Evolutionary conservation across 2,888 invertebrate species (phyloP).

Genomic region (Drosophila pseudotalamancana): DNA sequence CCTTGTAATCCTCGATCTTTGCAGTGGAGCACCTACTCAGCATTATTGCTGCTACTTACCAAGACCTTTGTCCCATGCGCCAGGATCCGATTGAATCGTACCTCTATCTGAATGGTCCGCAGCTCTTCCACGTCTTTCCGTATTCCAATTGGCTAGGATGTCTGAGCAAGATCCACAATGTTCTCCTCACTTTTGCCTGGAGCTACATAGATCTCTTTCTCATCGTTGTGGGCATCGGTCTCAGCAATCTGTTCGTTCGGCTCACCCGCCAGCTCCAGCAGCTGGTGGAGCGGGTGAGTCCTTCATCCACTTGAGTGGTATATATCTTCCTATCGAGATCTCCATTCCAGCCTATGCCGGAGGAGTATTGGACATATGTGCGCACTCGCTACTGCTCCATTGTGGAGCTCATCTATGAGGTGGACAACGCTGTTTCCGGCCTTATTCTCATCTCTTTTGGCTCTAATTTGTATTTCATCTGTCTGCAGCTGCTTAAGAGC

Average conservation of each 20-base stretch:
- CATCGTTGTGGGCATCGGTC: conserved; percentile 88
- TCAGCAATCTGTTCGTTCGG: conserved; percentile 87
- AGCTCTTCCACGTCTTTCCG: conserved; percentile 73
- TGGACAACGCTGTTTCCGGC: conserved; percentile 85
- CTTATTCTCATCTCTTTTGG: conserved; percentile 86
- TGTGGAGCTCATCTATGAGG: conserved; percentile 84
- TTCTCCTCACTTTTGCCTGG: conserved; percentile 89
- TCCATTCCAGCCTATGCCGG: conserved; percentile 58
- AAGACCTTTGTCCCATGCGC: conserved; percentile 74
- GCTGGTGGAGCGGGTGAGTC: conserved; percentile 29
- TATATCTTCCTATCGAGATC: not conserved
- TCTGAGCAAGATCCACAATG: conserved; percentile 84
- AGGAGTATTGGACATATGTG: conserved; percentile 85
- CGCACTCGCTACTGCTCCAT: conserved; percentile 85
- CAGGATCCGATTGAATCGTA: conserved; percentile 80
- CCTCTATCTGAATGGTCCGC: conserved; percentile 57
- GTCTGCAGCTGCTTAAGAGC: conserved; percentile 86
- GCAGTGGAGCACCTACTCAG: conserved; percentile 82
- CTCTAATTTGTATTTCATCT: conserved; percentile 86
- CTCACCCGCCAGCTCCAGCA: conserved; percentile 85
- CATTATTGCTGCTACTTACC: conserved; percentile 78
- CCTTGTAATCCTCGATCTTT: too few relatives aligned
- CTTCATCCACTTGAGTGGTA: not conserved
- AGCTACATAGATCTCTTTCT: conserved; percentile 90
- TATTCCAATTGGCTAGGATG: conserved; percentile 79